Base-by-base conservation (phyloP, 2,888 invertebrate genomes). In the Synanthedon tipuliformis region DNA sequence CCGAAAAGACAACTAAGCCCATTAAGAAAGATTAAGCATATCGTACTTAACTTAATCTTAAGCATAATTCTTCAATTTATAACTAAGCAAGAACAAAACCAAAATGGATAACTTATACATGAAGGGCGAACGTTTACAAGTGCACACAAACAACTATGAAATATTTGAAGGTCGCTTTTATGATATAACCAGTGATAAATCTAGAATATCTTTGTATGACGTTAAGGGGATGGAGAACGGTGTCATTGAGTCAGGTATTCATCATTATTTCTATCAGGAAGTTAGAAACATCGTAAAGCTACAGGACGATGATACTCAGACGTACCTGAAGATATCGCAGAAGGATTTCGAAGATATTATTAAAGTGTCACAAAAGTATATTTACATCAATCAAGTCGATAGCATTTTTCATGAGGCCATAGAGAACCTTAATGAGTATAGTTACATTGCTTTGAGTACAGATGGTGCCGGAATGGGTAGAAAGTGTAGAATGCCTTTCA, bases 391-490 rank as follows among this genome's bases (percentile, higher is more conserved):
- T 58, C 88, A 88, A 69, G 75, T 86, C 51, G 87, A 88, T 55
- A 75, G 67, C 53, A 69, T 58, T 60, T 88, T 77, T 57, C 81
- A 87, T 69, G 74, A 78, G 48, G 88, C 88, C 45, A 53, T 88
- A 15, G 67, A 77, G 50, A 78, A 87, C 58, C 69, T 88, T 50
- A 75, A 71, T 52, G 69, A 74, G 45, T 78, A 78, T 27, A 72
- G 55, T 53, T 84, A 72, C 58, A 66, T 88, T 51, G 82, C 72
- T 41, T 57, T 88, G 1, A 84, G 87, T 54, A 80, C 78, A 7
- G 88, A 88, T 63, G 86, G 88, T 45, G 80, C 87, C n/a, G 73
- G 73, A 48, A 82, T 88, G 82, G 88, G 87, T 0, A 68, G 88
- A 49, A 88, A 88, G 62, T 85, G 84, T 56, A 84, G 83, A 61